phyloP scores from a whole-genome alignment of 1,140 invertebrate species.

The Geopemphigus sp. region DNA sequence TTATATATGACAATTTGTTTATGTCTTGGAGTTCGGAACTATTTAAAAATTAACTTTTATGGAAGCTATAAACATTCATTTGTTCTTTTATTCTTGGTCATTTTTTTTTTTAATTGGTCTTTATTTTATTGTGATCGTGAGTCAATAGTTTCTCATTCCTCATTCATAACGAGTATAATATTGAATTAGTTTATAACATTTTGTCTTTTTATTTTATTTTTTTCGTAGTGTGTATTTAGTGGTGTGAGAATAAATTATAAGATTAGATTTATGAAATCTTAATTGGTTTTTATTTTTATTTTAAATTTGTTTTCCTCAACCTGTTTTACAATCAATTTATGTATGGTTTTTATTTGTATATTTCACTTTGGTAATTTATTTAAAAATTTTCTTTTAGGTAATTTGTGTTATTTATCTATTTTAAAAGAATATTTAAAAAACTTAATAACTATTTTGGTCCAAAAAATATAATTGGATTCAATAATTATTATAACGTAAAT shows the following conservation, averaged over 20 bases:
- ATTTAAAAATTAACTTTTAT: slow-evolving; percentile 24
- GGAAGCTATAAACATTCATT: background rate
- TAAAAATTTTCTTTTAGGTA: background rate
- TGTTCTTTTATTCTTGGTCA: slow-evolving; percentile 32
- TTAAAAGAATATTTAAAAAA: too few relatives aligned
- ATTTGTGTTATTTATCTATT: background rate
- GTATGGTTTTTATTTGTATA: background rate
- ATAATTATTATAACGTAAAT: too few relatives aligned
- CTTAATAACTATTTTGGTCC: too few relatives aligned
- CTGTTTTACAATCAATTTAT: slow-evolving; percentile 6
- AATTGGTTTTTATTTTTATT: slow-evolving; percentile 41
- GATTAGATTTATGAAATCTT: slow-evolving; percentile 35
- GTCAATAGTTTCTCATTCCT: slow-evolving; percentile 19
- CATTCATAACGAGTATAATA: slow-evolving; percentile 25
- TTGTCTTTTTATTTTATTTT: slow-evolving; percentile 24
- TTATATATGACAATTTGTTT: slow-evolving; percentile 34
- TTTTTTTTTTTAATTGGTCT: slow-evolving; percentile 26
- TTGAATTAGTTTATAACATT: slow-evolving; percentile 46
- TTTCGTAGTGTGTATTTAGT: slow-evolving; percentile 25
- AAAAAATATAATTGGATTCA: too few relatives aligned
- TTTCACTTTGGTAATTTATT: background rate
- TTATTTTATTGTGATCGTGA: slow-evolving; percentile 37
- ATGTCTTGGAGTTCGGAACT: slow-evolving; percentile 27
- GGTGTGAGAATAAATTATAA: slow-evolving; percentile 46
- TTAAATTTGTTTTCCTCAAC: slow-evolving; percentile 41